Evolutionary conservation across 2,888 invertebrate species (phyloP).

Genomic region (Melieria crassipennis): DNA sequence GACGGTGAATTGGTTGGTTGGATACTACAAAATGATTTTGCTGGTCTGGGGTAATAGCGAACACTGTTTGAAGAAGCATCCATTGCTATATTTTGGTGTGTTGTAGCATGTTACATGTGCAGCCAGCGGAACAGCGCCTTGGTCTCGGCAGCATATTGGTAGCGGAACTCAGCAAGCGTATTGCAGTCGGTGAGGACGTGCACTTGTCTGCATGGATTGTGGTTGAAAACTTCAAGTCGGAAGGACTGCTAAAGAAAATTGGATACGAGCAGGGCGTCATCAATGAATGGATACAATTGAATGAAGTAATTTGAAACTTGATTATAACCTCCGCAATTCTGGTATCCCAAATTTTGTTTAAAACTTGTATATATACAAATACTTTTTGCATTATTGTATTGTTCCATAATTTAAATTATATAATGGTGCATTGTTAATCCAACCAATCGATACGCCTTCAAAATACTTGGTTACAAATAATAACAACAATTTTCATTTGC

Average conservation of each 20-base stretch:
- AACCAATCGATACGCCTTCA: no score
- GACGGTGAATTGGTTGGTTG: slow-evolving; percentile 53
- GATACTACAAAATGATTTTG: slow-evolving; percentile 61
- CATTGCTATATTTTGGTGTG: not conserved
- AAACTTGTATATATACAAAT: not conserved
- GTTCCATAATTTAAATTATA: no score
- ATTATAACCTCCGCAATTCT: no score
- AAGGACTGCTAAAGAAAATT: slow-evolving; percentile 50
- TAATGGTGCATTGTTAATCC: no score
- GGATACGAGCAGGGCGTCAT: slow-evolving; percentile 49
- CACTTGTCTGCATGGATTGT: slow-evolving; percentile 55
- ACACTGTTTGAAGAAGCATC: not conserved
- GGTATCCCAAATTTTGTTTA: not conserved
- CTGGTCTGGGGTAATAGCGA: slow-evolving; percentile 54
- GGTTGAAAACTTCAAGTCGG: slow-evolving; percentile 52
- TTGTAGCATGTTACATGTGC: slow-evolving; percentile 55
- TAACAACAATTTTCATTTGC: no score
- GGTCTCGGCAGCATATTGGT: slow-evolving; percentile 55
- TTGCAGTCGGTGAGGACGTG: slow-evolving; percentile 48
- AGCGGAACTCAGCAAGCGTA: slow-evolving; percentile 48
- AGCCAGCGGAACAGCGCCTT: slow-evolving; percentile 50
- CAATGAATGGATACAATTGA: slow-evolving; percentile 58
- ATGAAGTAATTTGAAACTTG: slow-evolving; percentile 8
- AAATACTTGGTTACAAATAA: no score
- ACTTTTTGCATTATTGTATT: no score